These are phyloP conservation scores for Aeoliscus strigatus DNA, from an alignment of 2,797 vertebrate species.

Conservation along the genomic window DNA sequence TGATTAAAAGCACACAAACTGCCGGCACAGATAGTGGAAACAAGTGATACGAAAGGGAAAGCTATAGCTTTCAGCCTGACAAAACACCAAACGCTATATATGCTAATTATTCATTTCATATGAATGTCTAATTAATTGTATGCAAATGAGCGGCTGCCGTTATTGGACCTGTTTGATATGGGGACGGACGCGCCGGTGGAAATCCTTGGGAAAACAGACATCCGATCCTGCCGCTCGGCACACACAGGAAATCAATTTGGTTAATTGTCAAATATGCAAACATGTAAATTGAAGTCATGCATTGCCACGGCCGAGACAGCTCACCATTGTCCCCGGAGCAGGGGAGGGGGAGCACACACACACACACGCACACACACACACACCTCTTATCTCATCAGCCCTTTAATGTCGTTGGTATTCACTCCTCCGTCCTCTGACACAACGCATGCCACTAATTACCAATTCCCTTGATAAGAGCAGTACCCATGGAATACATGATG, in stretches of 20 bases:
- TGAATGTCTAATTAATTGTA: constrained; percentile 76
- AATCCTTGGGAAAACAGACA: constrained; percentile 63
- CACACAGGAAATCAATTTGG: constrained; percentile 72
- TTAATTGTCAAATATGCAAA: constrained; percentile 81
- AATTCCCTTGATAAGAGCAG: constrained; percentile 66
- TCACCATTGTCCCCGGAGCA: constrained; percentile 52
- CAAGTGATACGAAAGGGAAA: constrained; percentile 63
- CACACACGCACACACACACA: constrained; percentile 23
- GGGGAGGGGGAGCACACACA: constrained; percentile 12
- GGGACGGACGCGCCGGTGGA: constrained; percentile 60
- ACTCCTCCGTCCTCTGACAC: constrained; percentile 66
- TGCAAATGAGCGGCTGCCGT: constrained; percentile 72
- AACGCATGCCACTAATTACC: constrained; percentile 64
- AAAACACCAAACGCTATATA: constrained; percentile 66
- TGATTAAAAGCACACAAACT: constrained; percentile 65
- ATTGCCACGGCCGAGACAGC: constrained; percentile 39
- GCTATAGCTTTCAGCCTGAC: constrained; percentile 61
- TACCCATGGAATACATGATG: constrained; percentile 54
- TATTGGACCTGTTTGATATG: constrained; percentile 69
- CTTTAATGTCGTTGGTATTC: constrained; percentile 66
- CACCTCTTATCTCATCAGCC: constrained; percentile 67
- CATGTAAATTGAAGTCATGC: constrained; percentile 63
- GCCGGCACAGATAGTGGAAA: constrained; percentile 61
- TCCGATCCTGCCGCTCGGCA: constrained; percentile 30
- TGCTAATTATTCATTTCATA: constrained; percentile 72